phyloP scores from a whole-genome alignment of 2,113 vertebrate genomes.

The Falcunculus frontatus region DNA sequence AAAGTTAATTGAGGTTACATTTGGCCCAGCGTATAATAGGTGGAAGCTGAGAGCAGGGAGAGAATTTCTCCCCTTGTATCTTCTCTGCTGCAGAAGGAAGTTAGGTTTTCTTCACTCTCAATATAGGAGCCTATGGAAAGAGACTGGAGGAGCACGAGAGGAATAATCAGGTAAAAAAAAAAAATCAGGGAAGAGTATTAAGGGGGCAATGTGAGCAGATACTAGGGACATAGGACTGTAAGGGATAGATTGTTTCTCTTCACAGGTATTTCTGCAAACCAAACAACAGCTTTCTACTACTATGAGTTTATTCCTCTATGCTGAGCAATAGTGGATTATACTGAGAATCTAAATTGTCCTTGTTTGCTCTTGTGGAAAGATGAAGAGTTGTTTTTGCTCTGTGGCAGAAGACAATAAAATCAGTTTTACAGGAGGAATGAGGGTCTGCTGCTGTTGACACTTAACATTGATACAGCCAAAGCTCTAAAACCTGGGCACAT shows the following conservation, averaged over 20 bases:
- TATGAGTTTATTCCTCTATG: background rate
- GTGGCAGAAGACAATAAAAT: background rate
- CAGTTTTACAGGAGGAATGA: background rate
- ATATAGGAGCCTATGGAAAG: background rate
- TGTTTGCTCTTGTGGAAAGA: background rate
- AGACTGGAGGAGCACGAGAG: background rate
- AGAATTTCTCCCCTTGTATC: background rate
- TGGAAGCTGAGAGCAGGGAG: background rate
- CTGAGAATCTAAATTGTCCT: background rate
- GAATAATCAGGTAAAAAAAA: background rate
- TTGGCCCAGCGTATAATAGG: background rate
- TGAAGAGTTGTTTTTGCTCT: background rate
- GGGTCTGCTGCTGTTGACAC: background rate
- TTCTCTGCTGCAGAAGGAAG: background rate
- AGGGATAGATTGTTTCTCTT: background rate
- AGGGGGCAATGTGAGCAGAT: background rate
- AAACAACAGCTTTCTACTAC: background rate
- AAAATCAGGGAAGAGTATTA: background rate
- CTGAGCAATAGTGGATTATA: background rate
- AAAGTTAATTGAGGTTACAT: conserved; percentile 1
- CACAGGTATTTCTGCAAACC: background rate
- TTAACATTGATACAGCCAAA: background rate
- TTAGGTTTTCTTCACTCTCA: background rate
- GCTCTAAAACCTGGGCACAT: background rate
- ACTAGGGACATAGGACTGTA: background rate